A percentile compares a stretch with the other conserved stretches of the same genome.
phyloP scores from a whole-genome alignment of 2,888 invertebrate species.

The Steromphala cineraria region DNA sequence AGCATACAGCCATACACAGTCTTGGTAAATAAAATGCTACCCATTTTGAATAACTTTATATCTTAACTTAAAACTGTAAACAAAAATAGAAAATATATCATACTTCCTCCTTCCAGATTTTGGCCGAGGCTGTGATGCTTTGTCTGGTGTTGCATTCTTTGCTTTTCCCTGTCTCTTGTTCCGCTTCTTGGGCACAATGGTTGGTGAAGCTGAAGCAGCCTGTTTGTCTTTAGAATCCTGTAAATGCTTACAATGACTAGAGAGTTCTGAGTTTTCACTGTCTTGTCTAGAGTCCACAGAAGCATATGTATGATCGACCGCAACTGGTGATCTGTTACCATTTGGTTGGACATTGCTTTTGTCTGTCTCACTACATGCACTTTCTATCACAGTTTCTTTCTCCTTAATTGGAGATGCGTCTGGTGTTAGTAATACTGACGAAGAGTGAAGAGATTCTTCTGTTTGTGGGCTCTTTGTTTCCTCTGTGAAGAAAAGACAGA shows the following conservation, averaged over 20 bases:
- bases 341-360: not conserved
- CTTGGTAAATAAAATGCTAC: no score
- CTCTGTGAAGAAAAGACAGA: not conserved
- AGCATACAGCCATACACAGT: no score
- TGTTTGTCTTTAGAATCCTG: not conserved
- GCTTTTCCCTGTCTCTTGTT: conserved; percentile 34
- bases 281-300: not conserved
- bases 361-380: not conserved
- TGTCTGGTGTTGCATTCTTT: conserved; percentile 12
- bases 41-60: no score
- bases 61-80: not conserved
- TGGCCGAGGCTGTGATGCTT: conserved; percentile 31
- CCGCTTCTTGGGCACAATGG: conserved; percentile 30
- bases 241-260: conserved; percentile 20
- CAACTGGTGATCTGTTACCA: not conserved
- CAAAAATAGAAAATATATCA: not conserved
- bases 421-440: conserved; percentile 60
- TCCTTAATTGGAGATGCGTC: conserved; percentile 57
- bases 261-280: not conserved
- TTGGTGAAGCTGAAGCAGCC: conserved; percentile 15
- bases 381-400: not conserved
- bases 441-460: conserved; percentile 29
- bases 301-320: not conserved
- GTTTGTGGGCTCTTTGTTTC: not conserved
- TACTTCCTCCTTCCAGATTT: conserved; percentile 54